Evolutionary conservation across 1,140 invertebrate species (phyloP).

Genomic region (Calliphora vicina): DNA sequence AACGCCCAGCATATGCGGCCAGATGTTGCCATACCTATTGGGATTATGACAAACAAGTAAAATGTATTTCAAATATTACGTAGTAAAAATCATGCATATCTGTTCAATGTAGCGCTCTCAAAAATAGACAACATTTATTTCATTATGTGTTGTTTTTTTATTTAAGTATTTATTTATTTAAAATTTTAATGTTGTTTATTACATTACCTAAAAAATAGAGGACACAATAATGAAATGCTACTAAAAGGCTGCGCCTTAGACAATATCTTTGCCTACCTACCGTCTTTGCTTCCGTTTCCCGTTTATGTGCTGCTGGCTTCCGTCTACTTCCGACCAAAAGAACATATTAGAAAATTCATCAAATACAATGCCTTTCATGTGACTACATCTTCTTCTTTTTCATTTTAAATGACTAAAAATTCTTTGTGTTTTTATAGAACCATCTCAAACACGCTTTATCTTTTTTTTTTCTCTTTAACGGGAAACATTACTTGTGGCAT

Average conservation of each 20-base stretch:
- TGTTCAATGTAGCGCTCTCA: no score
- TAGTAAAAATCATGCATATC: no score
- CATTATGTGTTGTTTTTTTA: neutral
- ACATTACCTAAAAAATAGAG: no score
- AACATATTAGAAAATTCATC: neutral
- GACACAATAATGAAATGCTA: neutral
- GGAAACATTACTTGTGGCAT: neutral
- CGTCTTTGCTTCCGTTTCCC: constrained; percentile 12
- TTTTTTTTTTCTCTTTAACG: neutral
- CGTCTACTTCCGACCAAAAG: neutral
- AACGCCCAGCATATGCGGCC: no score
- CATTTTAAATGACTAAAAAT: neutral
- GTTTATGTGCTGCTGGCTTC: neutral
- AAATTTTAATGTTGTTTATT: neutral
- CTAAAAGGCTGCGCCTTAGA: neutral
- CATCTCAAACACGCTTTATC: neutral
- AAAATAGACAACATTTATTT: neutral
- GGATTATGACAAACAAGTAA: no score
- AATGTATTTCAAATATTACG: no score
- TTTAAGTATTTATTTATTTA: neutral
- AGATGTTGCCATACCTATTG: no score
- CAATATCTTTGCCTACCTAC: neutral
- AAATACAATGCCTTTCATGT: neutral
- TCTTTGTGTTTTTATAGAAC: neutral
- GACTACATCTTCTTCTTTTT: no score